These are phyloP conservation scores for Heliconius erato DNA, from an alignment of 2,888 invertebrate species.

Conservation along the genomic window DNA sequence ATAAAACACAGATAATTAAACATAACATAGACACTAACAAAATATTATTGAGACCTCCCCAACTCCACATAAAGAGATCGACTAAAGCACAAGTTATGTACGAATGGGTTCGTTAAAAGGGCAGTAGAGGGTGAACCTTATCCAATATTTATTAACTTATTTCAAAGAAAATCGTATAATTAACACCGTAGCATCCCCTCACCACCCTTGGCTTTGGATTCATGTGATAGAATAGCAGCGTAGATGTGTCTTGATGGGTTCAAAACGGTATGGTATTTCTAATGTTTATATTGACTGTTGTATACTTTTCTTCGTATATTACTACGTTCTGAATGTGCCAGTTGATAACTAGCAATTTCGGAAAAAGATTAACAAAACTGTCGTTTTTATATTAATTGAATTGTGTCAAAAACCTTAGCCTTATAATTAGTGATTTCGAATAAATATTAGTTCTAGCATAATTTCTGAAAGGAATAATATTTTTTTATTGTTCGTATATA, in stretches of 20 bases:
- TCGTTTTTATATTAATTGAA: neutral
- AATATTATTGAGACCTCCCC: conserved; percentile 22
- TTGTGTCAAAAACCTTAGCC: neutral
- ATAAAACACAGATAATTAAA: neutral
- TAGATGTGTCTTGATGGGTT: conserved; percentile 42
- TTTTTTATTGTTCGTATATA: no score
- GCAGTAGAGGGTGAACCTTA: conserved; percentile 75
- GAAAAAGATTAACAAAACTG: neutral
- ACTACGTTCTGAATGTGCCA: neutral
- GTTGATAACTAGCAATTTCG: no score
- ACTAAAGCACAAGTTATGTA: conserved; percentile 39
- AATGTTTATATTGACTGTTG: neutral
- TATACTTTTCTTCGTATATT: neutral
- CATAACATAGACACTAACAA: neutral
- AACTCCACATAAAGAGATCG: conserved; percentile 30
- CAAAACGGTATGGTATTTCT: neutral
- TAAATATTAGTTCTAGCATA: no score
- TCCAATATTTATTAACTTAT: conserved; percentile 86
- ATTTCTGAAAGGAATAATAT: no score
- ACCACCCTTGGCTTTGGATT: conserved; percentile 62
- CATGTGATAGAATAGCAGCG: conserved; percentile 56
- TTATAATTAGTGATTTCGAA: no score
- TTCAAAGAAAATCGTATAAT: conserved; percentile 86
- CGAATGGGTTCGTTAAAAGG: conserved; percentile 69
- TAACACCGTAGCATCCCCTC: conserved; percentile 73